Conservation (phyloP, 2,113 vertebrate species). For the Chunga burmeisteri region DNA sequence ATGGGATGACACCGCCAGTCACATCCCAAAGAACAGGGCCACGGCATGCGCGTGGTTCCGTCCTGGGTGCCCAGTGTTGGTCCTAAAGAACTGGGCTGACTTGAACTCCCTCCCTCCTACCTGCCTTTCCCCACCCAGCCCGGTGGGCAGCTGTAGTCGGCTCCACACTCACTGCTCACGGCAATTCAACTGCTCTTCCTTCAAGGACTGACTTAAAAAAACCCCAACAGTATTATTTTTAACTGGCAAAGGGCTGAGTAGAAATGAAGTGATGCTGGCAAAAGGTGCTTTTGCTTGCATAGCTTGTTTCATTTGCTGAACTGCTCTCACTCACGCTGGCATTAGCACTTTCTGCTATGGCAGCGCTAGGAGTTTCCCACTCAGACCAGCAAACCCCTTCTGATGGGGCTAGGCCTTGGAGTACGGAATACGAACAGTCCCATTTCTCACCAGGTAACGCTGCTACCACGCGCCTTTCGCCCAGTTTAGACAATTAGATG, state of each 20-base stretch:
- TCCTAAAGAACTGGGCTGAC: accelerated
- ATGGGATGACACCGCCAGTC: accelerated
- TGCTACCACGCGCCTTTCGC: accelerated
- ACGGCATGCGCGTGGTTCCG: accelerated
- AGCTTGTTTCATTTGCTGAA: neutral
- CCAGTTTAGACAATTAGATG: accelerated
- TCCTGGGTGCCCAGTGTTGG: accelerated
- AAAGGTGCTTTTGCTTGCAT: neutral
- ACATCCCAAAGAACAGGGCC: accelerated
- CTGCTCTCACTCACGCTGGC: accelerated
- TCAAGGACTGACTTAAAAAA: accelerated
- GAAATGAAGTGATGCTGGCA: neutral
- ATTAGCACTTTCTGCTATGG: neutral
- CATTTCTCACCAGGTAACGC: accelerated
- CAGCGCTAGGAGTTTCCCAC: neutral
- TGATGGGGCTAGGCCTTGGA: neutral
- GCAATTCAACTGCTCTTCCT: accelerated
- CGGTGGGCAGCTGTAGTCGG: accelerated
- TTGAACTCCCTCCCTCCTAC: accelerated
- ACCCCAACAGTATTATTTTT: neutral
- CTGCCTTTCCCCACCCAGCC: neutral
- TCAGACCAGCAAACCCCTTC: neutral
- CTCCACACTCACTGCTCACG: accelerated
- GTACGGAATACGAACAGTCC: accelerated
- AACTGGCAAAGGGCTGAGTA: neutral